A percentile compares a stretch with the other conserved stretches of the same genome.
Evolutionary conservation across 2,113 vertebrate species (phyloP).

Genomic region (Pelusios castaneus): DNA sequence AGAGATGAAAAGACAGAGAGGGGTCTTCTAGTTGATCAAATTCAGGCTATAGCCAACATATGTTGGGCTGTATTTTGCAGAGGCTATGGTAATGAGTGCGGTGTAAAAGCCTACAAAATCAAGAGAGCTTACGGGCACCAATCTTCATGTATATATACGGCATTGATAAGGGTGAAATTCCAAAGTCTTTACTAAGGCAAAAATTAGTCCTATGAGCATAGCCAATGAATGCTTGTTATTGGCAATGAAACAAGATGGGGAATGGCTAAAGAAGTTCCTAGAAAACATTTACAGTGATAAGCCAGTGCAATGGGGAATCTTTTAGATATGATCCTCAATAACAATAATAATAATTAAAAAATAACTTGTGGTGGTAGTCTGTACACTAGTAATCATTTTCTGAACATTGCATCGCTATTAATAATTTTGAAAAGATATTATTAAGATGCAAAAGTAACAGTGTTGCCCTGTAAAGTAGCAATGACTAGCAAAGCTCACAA

Average conservation of each 20-base stretch:
- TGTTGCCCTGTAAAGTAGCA: conserved; percentile 20
- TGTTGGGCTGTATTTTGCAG: conserved; percentile 59
- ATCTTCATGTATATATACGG: not conserved
- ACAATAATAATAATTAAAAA: not conserved
- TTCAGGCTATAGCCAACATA: conserved; percentile 40
- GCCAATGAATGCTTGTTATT: not conserved
- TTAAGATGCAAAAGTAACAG: conserved; percentile 31
- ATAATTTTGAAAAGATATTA: conserved; percentile 1
- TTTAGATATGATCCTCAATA: not conserved
- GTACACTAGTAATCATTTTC: not conserved
- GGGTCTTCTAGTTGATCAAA: conserved; percentile 35
- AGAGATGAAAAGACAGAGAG: not conserved
- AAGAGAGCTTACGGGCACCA: conserved; percentile 40
- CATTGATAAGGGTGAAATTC: not conserved
- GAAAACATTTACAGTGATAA: not conserved
- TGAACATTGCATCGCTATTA: not conserved
- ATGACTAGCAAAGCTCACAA: not conserved
- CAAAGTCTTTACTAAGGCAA: not conserved
- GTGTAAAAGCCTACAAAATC: conserved; percentile 55
- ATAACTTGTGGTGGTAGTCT: not conserved
- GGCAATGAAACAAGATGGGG: not conserved
- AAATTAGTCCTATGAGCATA: not conserved
- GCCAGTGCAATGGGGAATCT: not conserved
- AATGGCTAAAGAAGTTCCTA: not conserved
- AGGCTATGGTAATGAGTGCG: conserved; percentile 21